These are phyloP conservation scores for Lordiphosa collinella DNA, from an alignment of 1,140 invertebrate genomes.

Conservation along the genomic window DNA sequence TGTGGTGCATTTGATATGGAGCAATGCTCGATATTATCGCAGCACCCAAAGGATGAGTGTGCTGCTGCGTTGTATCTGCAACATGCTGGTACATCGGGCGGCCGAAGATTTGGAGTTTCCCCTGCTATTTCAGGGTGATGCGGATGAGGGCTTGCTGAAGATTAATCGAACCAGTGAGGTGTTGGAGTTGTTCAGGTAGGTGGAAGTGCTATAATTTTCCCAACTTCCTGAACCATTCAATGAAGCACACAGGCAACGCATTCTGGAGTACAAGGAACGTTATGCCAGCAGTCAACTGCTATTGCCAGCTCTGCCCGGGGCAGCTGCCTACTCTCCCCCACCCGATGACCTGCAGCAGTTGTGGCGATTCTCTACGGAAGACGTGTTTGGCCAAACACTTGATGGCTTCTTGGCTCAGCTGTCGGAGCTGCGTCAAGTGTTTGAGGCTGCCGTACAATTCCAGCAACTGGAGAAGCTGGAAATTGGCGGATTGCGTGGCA, in stretches of 20 bases:
- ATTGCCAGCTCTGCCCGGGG: slow-evolving; percentile 47
- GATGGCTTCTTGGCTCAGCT: slow-evolving; percentile 84
- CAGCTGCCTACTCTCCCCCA: slow-evolving; percentile 1
- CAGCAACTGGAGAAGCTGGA: slow-evolving; percentile 91
- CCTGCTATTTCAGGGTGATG: slow-evolving; percentile 85
- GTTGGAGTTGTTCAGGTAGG: slow-evolving; percentile 65
- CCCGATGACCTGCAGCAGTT: slow-evolving; percentile 69
- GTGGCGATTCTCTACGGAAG: slow-evolving; percentile 86
- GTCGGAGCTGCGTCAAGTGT: slow-evolving; percentile 82
- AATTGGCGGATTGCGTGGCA: slow-evolving; percentile 87
- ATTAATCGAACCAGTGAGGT: slow-evolving; percentile 60
- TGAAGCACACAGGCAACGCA: slow-evolving; percentile 28
- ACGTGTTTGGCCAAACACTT: slow-evolving; percentile 84
- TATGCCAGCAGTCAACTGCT: slow-evolving; percentile 80
- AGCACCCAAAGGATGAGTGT: slow-evolving; percentile 87
- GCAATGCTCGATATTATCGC: slow-evolving; percentile 90
- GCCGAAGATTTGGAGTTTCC: slow-evolving; percentile 80
- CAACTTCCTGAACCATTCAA: not conserved
- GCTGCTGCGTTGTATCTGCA: slow-evolving; percentile 86
- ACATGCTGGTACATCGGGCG: slow-evolving; percentile 85
- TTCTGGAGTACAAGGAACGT: slow-evolving; percentile 66
- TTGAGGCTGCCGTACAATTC: slow-evolving; percentile 87
- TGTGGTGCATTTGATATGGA: slow-evolving; percentile 91
- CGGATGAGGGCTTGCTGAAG: slow-evolving; percentile 78
- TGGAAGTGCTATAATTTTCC: not conserved